These are phyloP conservation scores for Aleadryas rufinucha DNA, from an alignment of 2,113 vertebrate genomes.

Conservation along the genomic window DNA sequence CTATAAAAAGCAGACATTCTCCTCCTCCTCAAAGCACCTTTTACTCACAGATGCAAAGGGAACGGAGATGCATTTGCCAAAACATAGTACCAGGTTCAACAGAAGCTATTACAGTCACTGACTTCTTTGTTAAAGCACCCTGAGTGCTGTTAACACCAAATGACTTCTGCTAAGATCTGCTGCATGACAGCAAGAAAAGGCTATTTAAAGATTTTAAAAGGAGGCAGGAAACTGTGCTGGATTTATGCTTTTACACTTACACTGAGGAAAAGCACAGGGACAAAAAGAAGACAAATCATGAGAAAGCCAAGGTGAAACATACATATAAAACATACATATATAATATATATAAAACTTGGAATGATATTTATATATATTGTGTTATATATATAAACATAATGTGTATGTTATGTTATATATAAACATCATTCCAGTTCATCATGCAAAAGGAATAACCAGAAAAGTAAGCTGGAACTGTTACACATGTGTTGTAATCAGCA, in stretches of 20 bases:
- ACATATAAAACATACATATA: neutral
- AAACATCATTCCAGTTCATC: neutral
- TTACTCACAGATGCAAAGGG: neutral
- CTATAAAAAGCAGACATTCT: neutral
- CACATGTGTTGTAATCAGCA: neutral
- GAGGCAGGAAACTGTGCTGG: neutral
- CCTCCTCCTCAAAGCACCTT: neutral
- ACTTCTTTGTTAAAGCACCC: neutral
- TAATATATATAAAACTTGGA: neutral
- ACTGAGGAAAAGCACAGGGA: neutral
- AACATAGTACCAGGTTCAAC: neutral
- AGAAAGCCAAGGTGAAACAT: neutral
- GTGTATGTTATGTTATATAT: neutral
- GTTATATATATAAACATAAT: neutral
- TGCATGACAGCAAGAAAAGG: neutral
- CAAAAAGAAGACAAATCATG: neutral
- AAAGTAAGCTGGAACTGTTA: neutral
- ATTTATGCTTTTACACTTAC: neutral
- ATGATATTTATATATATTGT: neutral
- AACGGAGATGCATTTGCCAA: neutral
- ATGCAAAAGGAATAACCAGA: slow-evolving; percentile 13
- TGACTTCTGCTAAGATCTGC: neutral
- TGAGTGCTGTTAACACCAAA: neutral
- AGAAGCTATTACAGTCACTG: neutral
- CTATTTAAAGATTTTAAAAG: neutral